phyloP scores from a whole-genome alignment of 2,888 invertebrate genomes.

The Loripinus fragilis region DNA sequence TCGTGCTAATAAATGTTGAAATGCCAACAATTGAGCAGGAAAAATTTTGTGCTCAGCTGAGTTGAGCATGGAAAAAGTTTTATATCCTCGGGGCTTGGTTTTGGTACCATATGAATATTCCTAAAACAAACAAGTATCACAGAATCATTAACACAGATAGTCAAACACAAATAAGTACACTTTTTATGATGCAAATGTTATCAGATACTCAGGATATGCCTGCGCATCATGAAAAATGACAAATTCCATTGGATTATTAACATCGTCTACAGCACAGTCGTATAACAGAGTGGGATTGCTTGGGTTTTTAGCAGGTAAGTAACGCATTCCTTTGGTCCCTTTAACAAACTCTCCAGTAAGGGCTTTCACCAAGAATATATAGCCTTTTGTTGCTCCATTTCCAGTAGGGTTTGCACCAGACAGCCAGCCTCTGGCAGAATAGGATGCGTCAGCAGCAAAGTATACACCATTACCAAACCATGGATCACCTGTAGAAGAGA shows the following conservation, averaged over 20 bases:
- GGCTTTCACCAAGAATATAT: constrained; percentile 65
- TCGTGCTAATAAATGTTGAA: too few relatives aligned
- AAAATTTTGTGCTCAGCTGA: too few relatives aligned
- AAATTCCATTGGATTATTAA: constrained; percentile 65
- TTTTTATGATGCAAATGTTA: constrained; percentile 65
- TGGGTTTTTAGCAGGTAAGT: constrained; percentile 53
- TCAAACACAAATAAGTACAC: too few relatives aligned
- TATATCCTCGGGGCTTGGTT: too few relatives aligned
- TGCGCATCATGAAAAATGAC: constrained; percentile 76
- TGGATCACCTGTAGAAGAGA: neutral
- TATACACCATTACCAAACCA: constrained; percentile 75
- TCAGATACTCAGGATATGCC: constrained; percentile 75
- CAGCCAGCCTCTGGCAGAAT: constrained; percentile 65
- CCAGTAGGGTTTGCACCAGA: constrained; percentile 16
- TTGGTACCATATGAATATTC: too few relatives aligned
- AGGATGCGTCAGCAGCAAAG: constrained; percentile 70
- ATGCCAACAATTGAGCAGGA: too few relatives aligned
- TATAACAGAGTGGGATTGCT: constrained; percentile 46
- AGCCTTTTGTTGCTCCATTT: constrained; percentile 37
- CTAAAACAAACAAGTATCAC: too few relatives aligned
- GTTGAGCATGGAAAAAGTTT: too few relatives aligned
- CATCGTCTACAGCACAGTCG: constrained; percentile 71
- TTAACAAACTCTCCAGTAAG: constrained; percentile 59
- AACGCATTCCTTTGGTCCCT: constrained; percentile 59
- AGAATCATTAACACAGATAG: too few relatives aligned